Evolutionary conservation across 1,140 invertebrate genomes (phyloP).

Genomic region (Drosophila nikananu): DNA sequence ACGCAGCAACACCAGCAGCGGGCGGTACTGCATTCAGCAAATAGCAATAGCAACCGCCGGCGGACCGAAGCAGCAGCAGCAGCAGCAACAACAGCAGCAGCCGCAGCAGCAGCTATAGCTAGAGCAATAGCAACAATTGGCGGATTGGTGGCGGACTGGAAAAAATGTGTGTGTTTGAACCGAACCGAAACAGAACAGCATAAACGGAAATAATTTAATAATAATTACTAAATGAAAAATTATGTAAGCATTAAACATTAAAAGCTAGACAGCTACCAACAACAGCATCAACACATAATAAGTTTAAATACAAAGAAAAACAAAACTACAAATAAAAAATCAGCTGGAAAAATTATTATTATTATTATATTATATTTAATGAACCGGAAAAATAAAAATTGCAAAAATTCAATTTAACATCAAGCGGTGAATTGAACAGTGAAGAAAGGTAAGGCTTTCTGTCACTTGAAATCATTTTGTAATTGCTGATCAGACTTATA

Average conservation of each 20-base stretch:
- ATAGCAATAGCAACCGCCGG: constrained; percentile 27
- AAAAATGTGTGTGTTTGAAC: constrained; percentile 56
- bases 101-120: constrained; percentile 38
- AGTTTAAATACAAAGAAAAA: constrained; percentile 81
- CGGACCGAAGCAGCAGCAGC: constrained; percentile 31
- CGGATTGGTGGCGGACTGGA: constrained; percentile 58
- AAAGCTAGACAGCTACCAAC: constrained; percentile 80
- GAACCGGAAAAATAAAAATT: constrained; percentile 82
- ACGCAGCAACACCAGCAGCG: constrained; percentile 19
- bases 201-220: constrained; percentile 79
- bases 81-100: constrained; percentile 34
- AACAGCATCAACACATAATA: constrained; percentile 82
- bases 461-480: constrained; percentile 12
- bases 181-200: constrained; percentile 65
- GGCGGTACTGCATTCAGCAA: constrained; percentile 13
- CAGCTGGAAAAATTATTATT: constrained; percentile 83
- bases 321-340: constrained; percentile 81
- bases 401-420: constrained; percentile 75
- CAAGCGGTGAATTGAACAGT: constrained; percentile 12
- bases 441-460: constrained; percentile 26
- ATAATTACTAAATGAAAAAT: constrained; percentile 82
- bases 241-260: constrained; percentile 82
- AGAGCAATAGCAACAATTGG: constrained; percentile 44
- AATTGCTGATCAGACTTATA: not conserved
- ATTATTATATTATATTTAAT: constrained; percentile 84